These are phyloP conservation scores for Tachysurus vachellii DNA, from an alignment of 2,113 vertebrate species.

Conservation along the genomic window DNA sequence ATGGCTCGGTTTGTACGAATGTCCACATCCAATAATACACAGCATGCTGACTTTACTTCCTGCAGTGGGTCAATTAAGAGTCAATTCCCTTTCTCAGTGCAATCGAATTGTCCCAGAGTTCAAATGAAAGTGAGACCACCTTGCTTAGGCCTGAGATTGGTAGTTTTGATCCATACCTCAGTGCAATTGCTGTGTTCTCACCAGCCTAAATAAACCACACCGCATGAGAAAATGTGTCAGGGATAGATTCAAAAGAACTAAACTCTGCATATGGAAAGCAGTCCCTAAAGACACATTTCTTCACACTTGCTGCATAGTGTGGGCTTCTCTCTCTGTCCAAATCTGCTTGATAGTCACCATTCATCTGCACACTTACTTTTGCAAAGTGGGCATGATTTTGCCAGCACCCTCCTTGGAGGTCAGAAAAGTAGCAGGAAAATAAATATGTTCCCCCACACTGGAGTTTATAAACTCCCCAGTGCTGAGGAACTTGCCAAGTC, in stretches of 20 bases:
- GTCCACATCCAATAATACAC: background rate
- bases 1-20: background rate
- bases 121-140: background rate
- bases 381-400: conserved; percentile 69
- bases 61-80: conserved; percentile 2
- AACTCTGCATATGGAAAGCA: conserved; percentile 30
- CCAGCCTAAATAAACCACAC: background rate
- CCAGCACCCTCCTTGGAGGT: conserved; percentile 69
- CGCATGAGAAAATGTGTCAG: background rate
- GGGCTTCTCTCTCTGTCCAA: conserved; percentile 28
- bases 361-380: conserved; percentile 43
- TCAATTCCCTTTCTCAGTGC: background rate
- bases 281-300: conserved; percentile 13
- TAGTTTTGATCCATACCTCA: background rate
- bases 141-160: background rate
- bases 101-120: conserved; percentile 8
- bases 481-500: conserved; percentile 58
- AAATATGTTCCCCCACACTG: conserved; percentile 74
- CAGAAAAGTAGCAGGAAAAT: conserved; percentile 66
- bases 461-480: conserved; percentile 62
- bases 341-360: background rate
- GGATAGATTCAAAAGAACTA: conserved; percentile 15
- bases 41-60: background rate
- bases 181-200: background rate
- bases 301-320: conserved; percentile 18